Evolutionary conservation across 2,797 vertebrate genomes (phyloP), one percentile per base, ranked within the genome.

Genomic region (Spondyliosoma cantharus): DNA sequence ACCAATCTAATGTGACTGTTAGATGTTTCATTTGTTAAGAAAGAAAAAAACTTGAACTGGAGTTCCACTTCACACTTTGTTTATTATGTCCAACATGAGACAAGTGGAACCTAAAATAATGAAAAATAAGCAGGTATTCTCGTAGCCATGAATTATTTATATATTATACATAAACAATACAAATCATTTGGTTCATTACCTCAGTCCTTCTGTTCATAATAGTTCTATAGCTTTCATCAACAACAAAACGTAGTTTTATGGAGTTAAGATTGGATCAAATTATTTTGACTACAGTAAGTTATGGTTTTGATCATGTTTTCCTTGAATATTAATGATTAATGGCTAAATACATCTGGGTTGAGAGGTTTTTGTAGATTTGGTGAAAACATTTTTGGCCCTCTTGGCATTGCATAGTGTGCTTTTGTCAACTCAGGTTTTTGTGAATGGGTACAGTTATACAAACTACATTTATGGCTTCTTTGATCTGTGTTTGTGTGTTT

Each of bases 341-440:
- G 43, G 7, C 11, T 24, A 24, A 74, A 48, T 29, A 17, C 3
- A 6, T 0, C 25, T 27, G 12, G 0, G 3, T 24, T 52, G 12
- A n/a, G 8, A n/a, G 49, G 42, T 54, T 63, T 25, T 22, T 1
- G 2, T 37, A 29, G 29, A 22, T 77, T 19, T 58, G 6, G 15
- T 42, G 46, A 27, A 4, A 12, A 3, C 50, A 16, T 37, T 25
- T 15, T 71, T 48, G 52, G 17, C 29, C n/a, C 25, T 48, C 22
- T 64, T 67, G 70, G 15, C 50, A 9, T 52, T 48, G 60, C 45
- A 27, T 29, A 50, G 11, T 74, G 25, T 77, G 43, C 46, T 37
- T 82, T 60, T 59, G 27, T 62, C 63, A 46, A 16, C 82, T 87
- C 79, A 84, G 82, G 76, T 80, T 65, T 74, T 50, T 57, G 54